These are phyloP conservation scores for Eumeta japonica DNA, from an alignment of 1,140 invertebrate species.

Conservation along the genomic window DNA sequence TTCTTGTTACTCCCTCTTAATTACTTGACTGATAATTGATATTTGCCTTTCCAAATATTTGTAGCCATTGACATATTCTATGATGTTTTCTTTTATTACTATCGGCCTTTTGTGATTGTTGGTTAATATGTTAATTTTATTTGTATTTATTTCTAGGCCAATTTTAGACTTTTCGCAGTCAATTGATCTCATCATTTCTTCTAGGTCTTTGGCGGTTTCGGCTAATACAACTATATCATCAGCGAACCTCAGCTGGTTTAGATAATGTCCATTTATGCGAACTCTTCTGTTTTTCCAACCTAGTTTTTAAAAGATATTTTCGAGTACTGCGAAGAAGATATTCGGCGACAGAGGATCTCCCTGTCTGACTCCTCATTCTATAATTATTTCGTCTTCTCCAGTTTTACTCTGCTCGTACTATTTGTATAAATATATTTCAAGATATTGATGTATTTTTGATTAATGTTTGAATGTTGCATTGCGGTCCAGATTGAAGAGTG, in stretches of 20 bases:
- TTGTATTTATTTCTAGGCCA: slow-evolving; percentile 9
- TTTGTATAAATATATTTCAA: too few species aligned
- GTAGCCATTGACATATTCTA: too few species aligned
- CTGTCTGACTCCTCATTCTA: slow-evolving; percentile 11
- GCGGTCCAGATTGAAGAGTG: slow-evolving; percentile 8
- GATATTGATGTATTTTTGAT: too few species aligned
- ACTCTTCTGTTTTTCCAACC: slow-evolving; percentile 13
- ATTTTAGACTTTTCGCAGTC: slow-evolving; percentile 7
- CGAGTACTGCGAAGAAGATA: slow-evolving; percentile 13
- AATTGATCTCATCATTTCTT: too few species aligned
- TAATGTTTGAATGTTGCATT: slow-evolving; percentile 5
- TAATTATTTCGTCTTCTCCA: slow-evolving; percentile 9
- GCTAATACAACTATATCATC: slow-evolving; percentile 21
- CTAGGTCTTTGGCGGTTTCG: slow-evolving; percentile 8
- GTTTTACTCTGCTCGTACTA: too few species aligned
- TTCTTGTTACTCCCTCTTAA: slow-evolving; percentile 7
- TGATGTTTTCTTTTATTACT: too few species aligned
- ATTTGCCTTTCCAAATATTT: slow-evolving; percentile 8
- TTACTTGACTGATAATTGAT: slow-evolving; percentile 9
- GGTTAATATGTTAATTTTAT: slow-evolving; percentile 9
- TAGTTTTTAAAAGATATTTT: slow-evolving; percentile 15
- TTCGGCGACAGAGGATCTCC: too few species aligned
- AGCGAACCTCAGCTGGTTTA: slow-evolving; percentile 22
- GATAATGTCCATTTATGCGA: slow-evolving; percentile 13
- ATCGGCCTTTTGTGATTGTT: too few species aligned